Conservation (phyloP, 2,888 invertebrate genomes). For the Nematopogon swammerdamellus region DNA sequence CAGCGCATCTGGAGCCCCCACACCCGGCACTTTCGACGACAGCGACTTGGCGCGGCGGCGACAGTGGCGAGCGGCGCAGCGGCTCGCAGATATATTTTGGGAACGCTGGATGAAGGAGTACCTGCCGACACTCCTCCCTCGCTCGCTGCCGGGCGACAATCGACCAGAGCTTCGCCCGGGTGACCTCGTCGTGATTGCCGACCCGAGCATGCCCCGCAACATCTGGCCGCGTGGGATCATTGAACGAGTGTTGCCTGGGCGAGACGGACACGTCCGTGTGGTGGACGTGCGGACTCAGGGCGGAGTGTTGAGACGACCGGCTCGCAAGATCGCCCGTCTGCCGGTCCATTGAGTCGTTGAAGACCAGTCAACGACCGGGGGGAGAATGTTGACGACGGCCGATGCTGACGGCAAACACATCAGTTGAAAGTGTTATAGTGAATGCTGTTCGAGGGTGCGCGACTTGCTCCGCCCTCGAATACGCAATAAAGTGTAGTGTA, state of each 20-base stretch:
- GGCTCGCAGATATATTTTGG: conserved; percentile 12
- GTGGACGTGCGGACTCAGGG: background rate
- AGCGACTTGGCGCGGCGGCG: conserved; percentile 6
- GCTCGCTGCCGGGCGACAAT: background rate
- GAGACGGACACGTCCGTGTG: conserved; percentile 2
- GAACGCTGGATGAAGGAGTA: conserved; percentile 15
- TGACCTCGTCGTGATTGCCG: conserved; percentile 1
- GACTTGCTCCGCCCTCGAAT: no score
- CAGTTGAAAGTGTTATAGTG: no score
- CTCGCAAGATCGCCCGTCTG: background rate
- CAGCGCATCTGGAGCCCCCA: conserved; percentile 3
- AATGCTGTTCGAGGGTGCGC: no score
- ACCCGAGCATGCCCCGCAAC: background rate
- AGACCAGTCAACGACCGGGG: background rate
- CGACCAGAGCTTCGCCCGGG: background rate
- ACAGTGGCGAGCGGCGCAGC: background rate
- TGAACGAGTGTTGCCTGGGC: background rate
- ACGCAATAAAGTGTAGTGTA: no score
- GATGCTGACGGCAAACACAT: no score
- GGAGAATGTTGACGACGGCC: no score
- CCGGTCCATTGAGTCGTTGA: background rate
- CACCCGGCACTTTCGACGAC: conserved; percentile 9
- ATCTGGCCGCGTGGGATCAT: background rate
- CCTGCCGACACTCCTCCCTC: conserved; percentile 11
- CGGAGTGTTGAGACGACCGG: background rate